A percentile compares a stretch with the other conserved stretches of the same genome.
These are phyloP conservation scores for Eubasilissa splendida DNA, from an alignment of 2,888 invertebrate genomes.

Conservation along the genomic window DNA sequence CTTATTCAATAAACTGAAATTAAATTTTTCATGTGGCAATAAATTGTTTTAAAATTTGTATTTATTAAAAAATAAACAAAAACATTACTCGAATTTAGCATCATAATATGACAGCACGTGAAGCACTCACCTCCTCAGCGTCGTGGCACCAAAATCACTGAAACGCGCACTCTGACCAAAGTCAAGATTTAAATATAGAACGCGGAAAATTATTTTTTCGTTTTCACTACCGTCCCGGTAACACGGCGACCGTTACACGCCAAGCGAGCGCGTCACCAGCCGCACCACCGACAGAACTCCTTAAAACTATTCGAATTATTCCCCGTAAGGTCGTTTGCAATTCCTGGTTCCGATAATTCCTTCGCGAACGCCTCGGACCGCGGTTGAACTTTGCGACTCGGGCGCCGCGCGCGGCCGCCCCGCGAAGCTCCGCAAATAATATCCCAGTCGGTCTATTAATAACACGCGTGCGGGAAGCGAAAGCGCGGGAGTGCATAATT, in stretches of 20 bases:
- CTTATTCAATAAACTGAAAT: too few species aligned
- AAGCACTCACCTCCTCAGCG: conserved; percentile 26
- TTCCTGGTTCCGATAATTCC: conserved; percentile 34
- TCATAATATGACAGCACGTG: too few species aligned
- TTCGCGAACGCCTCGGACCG: conserved; percentile 34
- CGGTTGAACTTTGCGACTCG: conserved; percentile 6
- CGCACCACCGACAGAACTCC: conserved; percentile 21
- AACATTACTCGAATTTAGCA: too few species aligned
- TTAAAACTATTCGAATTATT: conserved; percentile 23
- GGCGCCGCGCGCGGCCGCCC: conserved; percentile 34
- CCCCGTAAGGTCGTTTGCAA: conserved; percentile 36
- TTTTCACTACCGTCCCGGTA: background rate
- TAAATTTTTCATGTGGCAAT: too few species aligned
- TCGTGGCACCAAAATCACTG: conserved; percentile 27
- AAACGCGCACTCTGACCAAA: conserved; percentile 21
- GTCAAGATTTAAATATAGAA: conserved; percentile 44
- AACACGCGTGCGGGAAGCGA: background rate
- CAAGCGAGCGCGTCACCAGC: background rate
- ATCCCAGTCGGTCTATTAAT: background rate
- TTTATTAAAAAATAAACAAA: too few species aligned
- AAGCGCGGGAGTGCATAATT: background rate
- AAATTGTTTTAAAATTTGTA: too few species aligned
- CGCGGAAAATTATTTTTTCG: conserved; percentile 31
- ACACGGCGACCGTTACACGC: conserved; percentile 7
- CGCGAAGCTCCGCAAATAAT: conserved; percentile 13